Evolutionary conservation across 2,797 vertebrate genomes (phyloP).

Genomic region (Astyanax mexicanus): DNA sequence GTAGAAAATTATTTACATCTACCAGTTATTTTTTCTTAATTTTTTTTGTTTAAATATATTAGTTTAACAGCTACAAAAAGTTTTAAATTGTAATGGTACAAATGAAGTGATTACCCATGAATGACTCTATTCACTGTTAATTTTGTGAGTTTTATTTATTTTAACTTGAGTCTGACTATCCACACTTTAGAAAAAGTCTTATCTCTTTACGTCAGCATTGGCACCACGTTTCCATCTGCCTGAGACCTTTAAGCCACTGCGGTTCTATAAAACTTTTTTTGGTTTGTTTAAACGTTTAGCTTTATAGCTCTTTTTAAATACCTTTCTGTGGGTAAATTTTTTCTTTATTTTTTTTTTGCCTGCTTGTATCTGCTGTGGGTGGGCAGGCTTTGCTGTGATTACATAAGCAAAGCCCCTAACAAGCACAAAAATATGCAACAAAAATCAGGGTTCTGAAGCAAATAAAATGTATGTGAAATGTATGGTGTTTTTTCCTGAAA

Average conservation of each 20-base stretch:
- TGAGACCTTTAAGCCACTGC: not conserved
- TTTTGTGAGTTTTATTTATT: slow-evolving; percentile 55
- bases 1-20: not conserved
- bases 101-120: slow-evolving; percentile 41
- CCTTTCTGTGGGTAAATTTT: not conserved
- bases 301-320: slow-evolving; percentile 7
- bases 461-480: slow-evolving; percentile 27
- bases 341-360: not conserved
- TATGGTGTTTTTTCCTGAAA: not conserved
- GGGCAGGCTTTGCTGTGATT: slow-evolving; percentile 1
- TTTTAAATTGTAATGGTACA: slow-evolving; percentile 51
- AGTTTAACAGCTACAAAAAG: not conserved
- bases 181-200: slow-evolving; percentile 30
- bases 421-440: slow-evolving; percentile 51
- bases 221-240: not conserved
- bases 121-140: slow-evolving; percentile 45
- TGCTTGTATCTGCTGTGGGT: not conserved
- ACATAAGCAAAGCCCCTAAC: not conserved
- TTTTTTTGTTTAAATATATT: not conserved
- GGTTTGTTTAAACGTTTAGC: too few relatives aligned
- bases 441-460: slow-evolving; percentile 35
- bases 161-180: slow-evolving; percentile 56
- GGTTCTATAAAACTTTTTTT: not conserved
- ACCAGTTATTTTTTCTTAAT: not conserved
- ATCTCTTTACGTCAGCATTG: slow-evolving; percentile 35